phyloP scores from a whole-genome alignment of 1,140 invertebrate genomes.

The Pentalonia nigronervosa region DNA sequence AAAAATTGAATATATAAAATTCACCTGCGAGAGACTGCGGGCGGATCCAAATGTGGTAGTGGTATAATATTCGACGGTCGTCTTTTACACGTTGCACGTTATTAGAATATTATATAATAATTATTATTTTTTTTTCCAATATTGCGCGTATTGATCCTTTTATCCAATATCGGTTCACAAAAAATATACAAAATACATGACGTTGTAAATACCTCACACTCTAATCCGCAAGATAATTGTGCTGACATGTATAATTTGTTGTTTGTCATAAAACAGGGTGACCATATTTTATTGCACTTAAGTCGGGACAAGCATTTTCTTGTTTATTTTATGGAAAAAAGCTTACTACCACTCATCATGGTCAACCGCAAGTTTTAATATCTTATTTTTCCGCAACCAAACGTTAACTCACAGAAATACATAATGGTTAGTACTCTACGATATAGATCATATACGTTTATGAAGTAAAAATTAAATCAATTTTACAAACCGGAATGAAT shows the following conservation, averaged over 20 bases:
- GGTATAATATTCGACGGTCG: neutral
- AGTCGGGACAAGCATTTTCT: neutral
- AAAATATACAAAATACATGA: neutral
- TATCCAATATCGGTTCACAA: neutral
- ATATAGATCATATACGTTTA: too few species aligned
- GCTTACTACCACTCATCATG: too few species aligned
- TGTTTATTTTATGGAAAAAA: neutral
- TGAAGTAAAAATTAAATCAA: too few species aligned
- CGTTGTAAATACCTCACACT: neutral
- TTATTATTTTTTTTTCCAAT: neutral
- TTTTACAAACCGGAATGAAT: too few species aligned
- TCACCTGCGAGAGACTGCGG: neutral
- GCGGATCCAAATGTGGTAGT: neutral
- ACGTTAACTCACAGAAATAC: too few species aligned
- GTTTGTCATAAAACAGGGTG: too few species aligned
- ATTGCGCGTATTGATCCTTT: neutral
- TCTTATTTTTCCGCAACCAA: too few species aligned
- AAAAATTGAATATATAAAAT: neutral
- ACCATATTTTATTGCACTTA: neutral
- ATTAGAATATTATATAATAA: neutral
- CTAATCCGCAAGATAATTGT: neutral
- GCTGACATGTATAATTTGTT: neutral
- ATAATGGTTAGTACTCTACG: too few species aligned
- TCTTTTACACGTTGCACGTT: neutral
- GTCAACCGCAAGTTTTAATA: too few species aligned